Evolutionary conservation across 2,797 vertebrate genomes (phyloP).

Genomic region (Pelodytes ibericus): DNA sequence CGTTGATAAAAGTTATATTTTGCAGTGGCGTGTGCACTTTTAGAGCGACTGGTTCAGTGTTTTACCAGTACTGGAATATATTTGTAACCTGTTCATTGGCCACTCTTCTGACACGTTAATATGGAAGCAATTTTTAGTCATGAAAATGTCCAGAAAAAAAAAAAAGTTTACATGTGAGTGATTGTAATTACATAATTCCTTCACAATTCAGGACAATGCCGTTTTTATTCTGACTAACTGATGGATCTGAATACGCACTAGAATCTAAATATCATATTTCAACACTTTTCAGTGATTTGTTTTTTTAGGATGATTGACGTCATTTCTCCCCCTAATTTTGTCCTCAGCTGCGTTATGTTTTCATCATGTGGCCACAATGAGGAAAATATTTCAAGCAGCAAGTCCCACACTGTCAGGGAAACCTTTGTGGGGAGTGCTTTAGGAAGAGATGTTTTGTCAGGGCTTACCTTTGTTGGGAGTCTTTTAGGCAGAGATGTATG

Average conservation of each 20-base stretch:
- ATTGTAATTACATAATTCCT: conserved; percentile 18
- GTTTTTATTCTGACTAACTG: conserved; percentile 29
- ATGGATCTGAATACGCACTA: conserved; percentile 26
- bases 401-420: too few relatives aligned
- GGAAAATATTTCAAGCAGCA: conserved; percentile 48
- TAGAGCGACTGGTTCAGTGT: too few relatives aligned
- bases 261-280: conserved; percentile 46
- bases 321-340: conserved; percentile 41
- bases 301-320: conserved; percentile 52
- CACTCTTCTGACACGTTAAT: background rate
- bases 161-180: conserved; percentile 19
- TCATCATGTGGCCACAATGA: conserved; percentile 57
- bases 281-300: conserved; percentile 44
- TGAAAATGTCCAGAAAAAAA: background rate
- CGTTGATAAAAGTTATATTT: too few relatives aligned
- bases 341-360: conserved; percentile 50
- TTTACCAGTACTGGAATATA: background rate
- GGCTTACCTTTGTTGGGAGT: too few relatives aligned
- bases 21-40: too few relatives aligned
- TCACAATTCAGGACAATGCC: conserved; percentile 22
- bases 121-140: conserved; percentile 36
- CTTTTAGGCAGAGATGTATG: too few relatives aligned
- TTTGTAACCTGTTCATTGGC: background rate
- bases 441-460: too few relatives aligned
- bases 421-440: too few relatives aligned